A percentile compares a stretch with the other conserved stretches of the same genome.
Conservation (phyloP, 2,113 vertebrate genomes). For the Shinisaurus crocodilurus region DNA sequence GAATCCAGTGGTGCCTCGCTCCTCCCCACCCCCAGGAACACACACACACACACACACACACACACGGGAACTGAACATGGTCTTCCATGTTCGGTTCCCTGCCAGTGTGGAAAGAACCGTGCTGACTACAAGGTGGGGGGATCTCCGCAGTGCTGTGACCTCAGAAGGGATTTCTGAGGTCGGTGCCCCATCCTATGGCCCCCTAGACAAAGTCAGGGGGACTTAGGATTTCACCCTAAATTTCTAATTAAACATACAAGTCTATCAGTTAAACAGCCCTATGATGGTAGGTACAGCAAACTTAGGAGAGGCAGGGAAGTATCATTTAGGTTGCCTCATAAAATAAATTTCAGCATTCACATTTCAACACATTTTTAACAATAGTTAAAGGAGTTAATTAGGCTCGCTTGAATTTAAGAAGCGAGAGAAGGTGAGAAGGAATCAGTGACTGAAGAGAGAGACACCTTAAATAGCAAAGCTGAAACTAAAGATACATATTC, state of each 20-base stretch:
- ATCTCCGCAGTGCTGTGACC: no score
- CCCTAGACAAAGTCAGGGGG: no score
- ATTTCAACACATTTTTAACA: background rate
- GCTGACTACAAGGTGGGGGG: no score
- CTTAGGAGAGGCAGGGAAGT: background rate
- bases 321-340: background rate
- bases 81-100: no score
- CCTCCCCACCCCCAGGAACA: no score
- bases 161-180: no score
- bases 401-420: background rate
- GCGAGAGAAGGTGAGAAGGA: background rate
- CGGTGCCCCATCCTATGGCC: no score
- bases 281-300: background rate
- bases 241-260: background rate
- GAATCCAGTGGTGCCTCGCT: no score
- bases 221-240: no score
- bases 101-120: no score
- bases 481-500: background rate
- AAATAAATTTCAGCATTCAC: background rate
- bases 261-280: background rate
- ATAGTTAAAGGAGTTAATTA: background rate
- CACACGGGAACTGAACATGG: no score
- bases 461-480: background rate
- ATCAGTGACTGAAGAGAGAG: background rate
- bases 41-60: no score